phyloP scores from a whole-genome alignment of 2,888 invertebrate genomes.

The Macrophya annulata region DNA sequence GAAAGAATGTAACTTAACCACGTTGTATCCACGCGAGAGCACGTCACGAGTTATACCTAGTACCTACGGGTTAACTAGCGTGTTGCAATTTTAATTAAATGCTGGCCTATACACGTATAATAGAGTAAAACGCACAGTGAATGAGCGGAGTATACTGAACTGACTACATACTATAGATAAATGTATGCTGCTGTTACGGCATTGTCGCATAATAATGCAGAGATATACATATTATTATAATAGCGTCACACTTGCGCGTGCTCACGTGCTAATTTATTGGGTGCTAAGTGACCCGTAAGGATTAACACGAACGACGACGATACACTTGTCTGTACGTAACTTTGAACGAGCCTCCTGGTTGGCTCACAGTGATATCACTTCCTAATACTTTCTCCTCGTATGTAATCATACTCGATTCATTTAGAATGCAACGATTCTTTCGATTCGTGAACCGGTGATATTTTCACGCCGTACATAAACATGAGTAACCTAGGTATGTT shows the following conservation, averaged over 20 bases:
- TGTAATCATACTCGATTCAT: constrained; percentile 51
- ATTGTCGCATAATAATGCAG: constrained; percentile 33
- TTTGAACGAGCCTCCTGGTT: constrained; percentile 70
- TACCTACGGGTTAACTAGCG: constrained; percentile 10
- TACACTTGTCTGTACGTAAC: constrained; percentile 70
- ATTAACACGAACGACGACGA: constrained; percentile 52
- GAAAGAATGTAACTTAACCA: constrained; percentile 32
- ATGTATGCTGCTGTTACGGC: constrained; percentile 2
- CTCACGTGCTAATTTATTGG: constrained; percentile 45
- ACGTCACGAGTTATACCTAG: background rate
- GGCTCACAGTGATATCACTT: constrained; percentile 75
- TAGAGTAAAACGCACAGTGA: constrained; percentile 14
- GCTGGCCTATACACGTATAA: constrained; percentile 40
- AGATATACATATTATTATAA: constrained; percentile 32
- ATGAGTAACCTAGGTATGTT: constrained; percentile 2
- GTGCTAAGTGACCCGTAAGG: constrained; percentile 36
- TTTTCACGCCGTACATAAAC: constrained; percentile 42
- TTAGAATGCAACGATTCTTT: constrained; percentile 47
- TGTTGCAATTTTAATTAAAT: constrained; percentile 16
- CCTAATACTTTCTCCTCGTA: constrained; percentile 64
- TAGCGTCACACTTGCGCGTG: constrained; percentile 30
- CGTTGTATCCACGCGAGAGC: background rate
- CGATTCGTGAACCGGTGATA: constrained; percentile 45
- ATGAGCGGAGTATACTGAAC: constrained; percentile 33
- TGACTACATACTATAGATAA: background rate